Evolutionary conservation across 2,113 vertebrate genomes (phyloP).

Genomic region (Motacilla alba): DNA sequence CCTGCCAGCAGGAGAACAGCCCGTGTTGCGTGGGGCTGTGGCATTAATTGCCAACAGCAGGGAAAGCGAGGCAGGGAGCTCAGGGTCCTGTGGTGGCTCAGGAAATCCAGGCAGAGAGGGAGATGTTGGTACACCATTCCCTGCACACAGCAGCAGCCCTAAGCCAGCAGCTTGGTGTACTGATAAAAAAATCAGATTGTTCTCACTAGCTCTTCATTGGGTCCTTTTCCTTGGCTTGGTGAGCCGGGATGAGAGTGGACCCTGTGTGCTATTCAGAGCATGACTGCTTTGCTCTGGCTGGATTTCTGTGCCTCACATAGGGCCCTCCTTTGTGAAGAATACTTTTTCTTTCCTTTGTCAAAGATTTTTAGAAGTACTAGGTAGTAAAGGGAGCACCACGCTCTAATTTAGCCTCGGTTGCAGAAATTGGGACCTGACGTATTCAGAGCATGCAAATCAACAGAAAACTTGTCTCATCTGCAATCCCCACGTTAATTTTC

Average conservation of each 20-base stretch:
- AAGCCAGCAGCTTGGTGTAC: not conserved
- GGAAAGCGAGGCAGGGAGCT: not conserved
- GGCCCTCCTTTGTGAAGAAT: not conserved
- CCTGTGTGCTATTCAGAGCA: slow-evolving; percentile 2
- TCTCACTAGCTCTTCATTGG: not conserved
- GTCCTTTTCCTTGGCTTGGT: not conserved
- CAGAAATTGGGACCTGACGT: not conserved
- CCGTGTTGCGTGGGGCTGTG: accelerated
- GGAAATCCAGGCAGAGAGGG: not conserved
- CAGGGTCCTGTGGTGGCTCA: not conserved
- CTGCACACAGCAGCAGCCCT: accelerated
- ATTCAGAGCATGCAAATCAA: not conserved
- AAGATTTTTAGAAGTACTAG: not conserved
- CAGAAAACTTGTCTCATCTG: not conserved
- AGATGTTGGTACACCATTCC: not conserved
- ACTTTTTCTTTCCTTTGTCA: not conserved
- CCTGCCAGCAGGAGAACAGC: not conserved
- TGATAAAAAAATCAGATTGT: not conserved
- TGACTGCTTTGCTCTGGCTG: not conserved
- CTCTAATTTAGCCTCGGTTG: not conserved
- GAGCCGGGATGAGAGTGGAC: not conserved
- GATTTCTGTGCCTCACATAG: not conserved
- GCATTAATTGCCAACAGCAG: not conserved
- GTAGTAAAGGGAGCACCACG: not conserved
- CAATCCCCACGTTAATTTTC: not conserved